Percentiles rank a stretch among this genome's conserved stretches.
Conservation (phyloP, 2,888 invertebrate genomes). For the Microplitis deprimator region DNA sequence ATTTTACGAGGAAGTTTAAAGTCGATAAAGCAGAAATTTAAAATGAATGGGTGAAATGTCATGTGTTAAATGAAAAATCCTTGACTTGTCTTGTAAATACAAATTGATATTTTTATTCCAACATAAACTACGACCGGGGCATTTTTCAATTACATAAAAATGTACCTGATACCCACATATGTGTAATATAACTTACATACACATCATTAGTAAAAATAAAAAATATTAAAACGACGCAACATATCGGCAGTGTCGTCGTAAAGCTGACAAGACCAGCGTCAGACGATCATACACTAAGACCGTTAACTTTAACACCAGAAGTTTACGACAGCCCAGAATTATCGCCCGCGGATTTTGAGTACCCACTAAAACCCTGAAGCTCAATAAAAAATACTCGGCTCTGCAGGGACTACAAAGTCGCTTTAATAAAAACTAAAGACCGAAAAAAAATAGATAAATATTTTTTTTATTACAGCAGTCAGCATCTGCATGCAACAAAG, state of each 20-base stretch:
- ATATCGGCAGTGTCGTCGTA: conserved; percentile 29
- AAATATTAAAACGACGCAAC: conserved; percentile 22
- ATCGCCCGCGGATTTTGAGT: conserved; percentile 34
- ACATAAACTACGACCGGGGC: not conserved
- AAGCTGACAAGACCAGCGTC: conserved; percentile 37
- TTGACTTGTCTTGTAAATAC: not conserved
- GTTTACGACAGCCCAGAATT: conserved; percentile 45
- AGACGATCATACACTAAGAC: conserved; percentile 6
- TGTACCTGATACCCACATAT: not conserved
- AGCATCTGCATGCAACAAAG: no score
- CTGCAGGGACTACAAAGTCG: not conserved
- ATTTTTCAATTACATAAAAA: not conserved
- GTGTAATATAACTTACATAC: not conserved
- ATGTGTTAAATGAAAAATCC: not conserved
- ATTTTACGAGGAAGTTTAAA: no score
- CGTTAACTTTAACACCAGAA: conserved; percentile 49
- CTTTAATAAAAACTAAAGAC: not conserved
- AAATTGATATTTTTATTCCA: not conserved
- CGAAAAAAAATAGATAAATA: not conserved
- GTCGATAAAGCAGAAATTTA: not conserved
- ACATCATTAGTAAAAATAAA: conserved; percentile 28
- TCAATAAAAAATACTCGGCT: not conserved
- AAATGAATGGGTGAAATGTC: not conserved
- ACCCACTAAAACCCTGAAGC: not conserved
- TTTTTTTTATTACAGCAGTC: no score